phyloP scores from a whole-genome alignment of 2,797 vertebrate genomes.

The Podarcis lilfordi region DNA sequence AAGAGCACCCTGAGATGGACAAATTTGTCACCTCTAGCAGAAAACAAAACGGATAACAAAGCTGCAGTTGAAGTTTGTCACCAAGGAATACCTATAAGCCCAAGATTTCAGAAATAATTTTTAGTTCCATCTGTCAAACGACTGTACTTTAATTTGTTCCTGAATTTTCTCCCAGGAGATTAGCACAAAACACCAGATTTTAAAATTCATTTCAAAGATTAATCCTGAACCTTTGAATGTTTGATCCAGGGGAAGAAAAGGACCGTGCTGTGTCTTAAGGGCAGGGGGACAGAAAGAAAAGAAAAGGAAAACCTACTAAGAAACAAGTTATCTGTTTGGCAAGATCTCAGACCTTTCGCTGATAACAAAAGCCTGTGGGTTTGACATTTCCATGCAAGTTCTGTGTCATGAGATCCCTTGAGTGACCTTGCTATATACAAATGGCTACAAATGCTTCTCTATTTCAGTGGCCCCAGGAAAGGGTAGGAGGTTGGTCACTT shows the following conservation, averaged over 20 bases:
- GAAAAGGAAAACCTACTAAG: background rate
- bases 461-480: slow-evolving; percentile 47
- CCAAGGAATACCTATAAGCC: background rate
- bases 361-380: slow-evolving; percentile 56
- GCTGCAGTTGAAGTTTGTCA: background rate
- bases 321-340: slow-evolving; percentile 4
- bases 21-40: background rate
- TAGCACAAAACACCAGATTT: background rate
- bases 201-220: slow-evolving; percentile 1
- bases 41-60: background rate
- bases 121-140: background rate
- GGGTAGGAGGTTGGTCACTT: slow-evolving; percentile 44
- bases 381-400: background rate
- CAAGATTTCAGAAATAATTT: background rate
- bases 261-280: background rate
- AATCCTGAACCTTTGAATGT: background rate
- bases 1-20: background rate
- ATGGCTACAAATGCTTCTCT: slow-evolving; percentile 55
- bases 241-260: slow-evolving; percentile 6
- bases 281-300: too few relatives aligned
- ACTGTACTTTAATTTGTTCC: background rate
- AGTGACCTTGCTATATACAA: slow-evolving; percentile 47
- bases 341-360: background rate
- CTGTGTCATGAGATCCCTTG: slow-evolving; percentile 56
- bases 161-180: background rate